A percentile compares a stretch with the other conserved stretches of the same genome.
Evolutionary conservation across 2,888 invertebrate genomes (phyloP).

Genomic region (Xestia c-nigrum): DNA sequence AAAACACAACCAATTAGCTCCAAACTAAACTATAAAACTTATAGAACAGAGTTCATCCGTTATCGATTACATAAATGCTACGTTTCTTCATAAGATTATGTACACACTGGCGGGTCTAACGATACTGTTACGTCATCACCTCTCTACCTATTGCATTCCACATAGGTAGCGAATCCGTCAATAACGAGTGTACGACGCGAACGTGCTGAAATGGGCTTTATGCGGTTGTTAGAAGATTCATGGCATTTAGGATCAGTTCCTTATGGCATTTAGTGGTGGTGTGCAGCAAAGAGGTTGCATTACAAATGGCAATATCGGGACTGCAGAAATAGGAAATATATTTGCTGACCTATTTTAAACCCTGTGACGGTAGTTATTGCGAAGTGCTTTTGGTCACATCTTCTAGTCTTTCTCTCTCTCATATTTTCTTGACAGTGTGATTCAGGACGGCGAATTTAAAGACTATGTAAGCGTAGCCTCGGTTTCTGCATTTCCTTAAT

Average conservation of each 20-base stretch:
- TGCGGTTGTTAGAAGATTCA: conserved; percentile 37
- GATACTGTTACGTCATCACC: conserved; percentile 53
- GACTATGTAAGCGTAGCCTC: too few relatives aligned
- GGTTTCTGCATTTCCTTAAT: too few relatives aligned
- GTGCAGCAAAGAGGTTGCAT: neutral
- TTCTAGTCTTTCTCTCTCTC: too few relatives aligned
- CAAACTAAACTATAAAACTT: conserved; percentile 7
- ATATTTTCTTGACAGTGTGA: too few relatives aligned
- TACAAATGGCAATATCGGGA: conserved; percentile 5
- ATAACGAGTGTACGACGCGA: neutral
- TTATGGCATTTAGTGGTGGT: conserved; percentile 32
- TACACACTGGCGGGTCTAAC: conserved; percentile 48
- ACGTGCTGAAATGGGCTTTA: conserved; percentile 40
- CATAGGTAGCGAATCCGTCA: conserved; percentile 27
- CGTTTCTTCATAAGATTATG: conserved; percentile 62
- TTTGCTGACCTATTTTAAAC: neutral
- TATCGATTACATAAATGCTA: conserved; percentile 57
- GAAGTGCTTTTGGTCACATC: neutral
- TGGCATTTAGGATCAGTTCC: conserved; percentile 49
- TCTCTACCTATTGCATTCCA: conserved; percentile 52
- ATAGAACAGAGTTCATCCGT: conserved; percentile 21
- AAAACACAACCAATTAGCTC: neutral
- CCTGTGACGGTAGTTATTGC: neutral
- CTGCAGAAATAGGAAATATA: neutral
- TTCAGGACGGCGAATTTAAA: too few relatives aligned